These are phyloP conservation scores for Mormyrus hasselquistii DNA, from an alignment of 2,797 vertebrate species.

Conservation along the genomic window DNA sequence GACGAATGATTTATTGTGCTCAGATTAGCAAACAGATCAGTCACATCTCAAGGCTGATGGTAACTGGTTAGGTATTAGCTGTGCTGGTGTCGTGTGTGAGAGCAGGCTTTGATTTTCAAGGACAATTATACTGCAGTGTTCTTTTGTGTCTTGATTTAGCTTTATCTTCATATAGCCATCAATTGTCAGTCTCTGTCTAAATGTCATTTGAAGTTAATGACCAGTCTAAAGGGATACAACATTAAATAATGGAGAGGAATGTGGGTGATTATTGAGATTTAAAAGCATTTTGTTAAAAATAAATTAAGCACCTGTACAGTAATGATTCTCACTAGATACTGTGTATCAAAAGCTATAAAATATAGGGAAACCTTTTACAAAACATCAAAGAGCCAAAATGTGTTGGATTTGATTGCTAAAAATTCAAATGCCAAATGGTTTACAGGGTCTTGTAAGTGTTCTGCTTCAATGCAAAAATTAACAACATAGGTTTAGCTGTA, in stretches of 20 bases:
- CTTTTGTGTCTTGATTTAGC: slow-evolving; percentile 1
- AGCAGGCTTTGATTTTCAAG: slow-evolving; percentile 25
- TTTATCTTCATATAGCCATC: not conserved
- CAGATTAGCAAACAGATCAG: slow-evolving; percentile 31
- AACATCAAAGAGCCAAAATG: not conserved
- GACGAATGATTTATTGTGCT: slow-evolving; percentile 35
- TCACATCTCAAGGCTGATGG: slow-evolving; percentile 23
- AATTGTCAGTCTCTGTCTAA: not conserved
- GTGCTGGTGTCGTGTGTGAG: slow-evolving; percentile 30
- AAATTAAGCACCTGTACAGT: not conserved
- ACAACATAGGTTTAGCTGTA: not conserved
- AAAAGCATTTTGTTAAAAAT: not conserved
- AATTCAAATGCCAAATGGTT: slow-evolving; percentile 9
- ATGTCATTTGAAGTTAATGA: slow-evolving; percentile 12
- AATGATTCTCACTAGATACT: not conserved
- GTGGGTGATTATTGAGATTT: not conserved
- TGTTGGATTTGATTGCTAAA: not conserved
- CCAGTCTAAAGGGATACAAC: not conserved
- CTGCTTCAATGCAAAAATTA: slow-evolving; percentile 2
- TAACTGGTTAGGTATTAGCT: slow-evolving; percentile 33
- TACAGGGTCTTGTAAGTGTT: slow-evolving; percentile 29
- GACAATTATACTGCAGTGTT: not conserved
- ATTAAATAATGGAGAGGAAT: not conserved
- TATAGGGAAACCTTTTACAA: not conserved
- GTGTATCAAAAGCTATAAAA: not conserved